These are phyloP conservation scores for Contarinia nasturtii DNA, from an alignment of 1,140 invertebrate species.

Conservation along the genomic window DNA sequence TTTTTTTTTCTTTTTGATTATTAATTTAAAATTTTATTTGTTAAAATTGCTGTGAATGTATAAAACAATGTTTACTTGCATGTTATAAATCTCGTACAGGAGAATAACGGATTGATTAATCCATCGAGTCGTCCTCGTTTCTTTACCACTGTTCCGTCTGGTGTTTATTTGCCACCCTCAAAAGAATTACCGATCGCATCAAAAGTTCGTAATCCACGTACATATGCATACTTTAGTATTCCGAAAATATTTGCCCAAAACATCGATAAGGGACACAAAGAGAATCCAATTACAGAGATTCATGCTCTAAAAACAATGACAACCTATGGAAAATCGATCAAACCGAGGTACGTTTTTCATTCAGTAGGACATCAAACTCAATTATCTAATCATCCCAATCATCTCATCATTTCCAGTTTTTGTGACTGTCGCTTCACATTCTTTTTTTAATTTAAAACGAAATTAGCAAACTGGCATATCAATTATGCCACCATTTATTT, in stretches of 20 bases:
- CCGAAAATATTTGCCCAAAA: background rate
- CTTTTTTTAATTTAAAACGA: too few relatives aligned
- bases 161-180: conserved; percentile 56
- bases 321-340: background rate
- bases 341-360: background rate
- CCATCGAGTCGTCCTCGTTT: conserved; percentile 32
- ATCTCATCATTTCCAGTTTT: too few relatives aligned
- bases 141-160: conserved; percentile 56
- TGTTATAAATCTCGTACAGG: background rate
- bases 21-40: background rate
- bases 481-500: too few relatives aligned
- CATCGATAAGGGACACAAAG: background rate
- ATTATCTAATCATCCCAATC: background rate
- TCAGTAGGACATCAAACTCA: background rate
- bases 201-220: background rate
- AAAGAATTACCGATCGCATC: conserved; percentile 42
- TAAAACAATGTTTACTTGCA: background rate
- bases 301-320: background rate
- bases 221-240: background rate
- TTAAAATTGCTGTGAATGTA: background rate
- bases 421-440: too few relatives aligned
- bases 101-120: background rate
- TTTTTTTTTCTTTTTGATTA: too few relatives aligned
- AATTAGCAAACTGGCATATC: too few relatives aligned
- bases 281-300: background rate